Conservation (phyloP, 2,113 vertebrate genomes). For the Oceanites oceanicus region DNA sequence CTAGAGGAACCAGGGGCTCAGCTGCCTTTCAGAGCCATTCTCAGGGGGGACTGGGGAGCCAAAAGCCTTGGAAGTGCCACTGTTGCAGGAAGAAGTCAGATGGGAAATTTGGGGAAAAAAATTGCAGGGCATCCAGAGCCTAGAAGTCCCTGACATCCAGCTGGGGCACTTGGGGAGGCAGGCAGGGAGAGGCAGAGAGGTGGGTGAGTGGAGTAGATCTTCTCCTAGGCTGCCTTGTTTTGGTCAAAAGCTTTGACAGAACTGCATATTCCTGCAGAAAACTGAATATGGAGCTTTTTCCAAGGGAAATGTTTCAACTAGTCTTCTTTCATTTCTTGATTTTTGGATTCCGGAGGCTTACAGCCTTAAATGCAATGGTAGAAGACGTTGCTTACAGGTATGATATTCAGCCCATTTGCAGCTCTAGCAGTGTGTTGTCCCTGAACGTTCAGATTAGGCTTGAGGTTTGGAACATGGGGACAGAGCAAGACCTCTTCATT, state of each 20-base stretch:
- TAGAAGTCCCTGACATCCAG: neutral
- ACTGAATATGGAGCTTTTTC: neutral
- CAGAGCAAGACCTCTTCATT: neutral
- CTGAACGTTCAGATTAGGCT: neutral
- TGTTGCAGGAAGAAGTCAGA: neutral
- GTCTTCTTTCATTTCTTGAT: neutral
- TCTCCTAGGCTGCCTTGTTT: neutral
- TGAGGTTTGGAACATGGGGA: neutral
- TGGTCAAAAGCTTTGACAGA: neutral
- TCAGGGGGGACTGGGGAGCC: rapidly evolving
- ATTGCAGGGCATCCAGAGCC: neutral
- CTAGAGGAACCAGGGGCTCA: neutral
- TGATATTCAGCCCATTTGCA: neutral
- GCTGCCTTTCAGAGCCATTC: neutral
- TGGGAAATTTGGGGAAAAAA: neutral
- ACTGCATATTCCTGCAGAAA: neutral
- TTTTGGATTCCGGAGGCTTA: neutral
- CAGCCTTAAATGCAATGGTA: neutral
- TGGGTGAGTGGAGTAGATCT: neutral
- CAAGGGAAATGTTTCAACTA: neutral
- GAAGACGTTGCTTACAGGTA: neutral
- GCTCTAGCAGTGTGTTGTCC: neutral
- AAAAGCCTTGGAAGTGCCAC: neutral
- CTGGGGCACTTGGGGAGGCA: rapidly evolving
- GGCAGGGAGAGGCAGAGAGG: neutral